Evolutionary conservation across 2,113 vertebrate species (phyloP), one percentile per base, ranked within the genome.

Genomic region (Xiphophorus hellerii): DNA sequence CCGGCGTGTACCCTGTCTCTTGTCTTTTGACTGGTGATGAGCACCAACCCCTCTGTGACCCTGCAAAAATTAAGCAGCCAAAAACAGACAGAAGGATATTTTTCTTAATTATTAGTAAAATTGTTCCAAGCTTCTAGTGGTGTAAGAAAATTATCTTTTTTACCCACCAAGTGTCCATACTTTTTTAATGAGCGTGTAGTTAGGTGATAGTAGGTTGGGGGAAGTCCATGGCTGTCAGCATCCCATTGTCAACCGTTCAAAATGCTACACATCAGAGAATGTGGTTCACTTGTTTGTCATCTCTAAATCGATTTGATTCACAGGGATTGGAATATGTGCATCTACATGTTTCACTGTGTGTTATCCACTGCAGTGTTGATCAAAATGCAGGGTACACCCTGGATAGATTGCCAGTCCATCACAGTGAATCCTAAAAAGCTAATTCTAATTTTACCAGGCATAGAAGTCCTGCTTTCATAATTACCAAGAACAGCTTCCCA

Each of bases 181-280:
- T 28, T 35, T 7, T 37, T 66, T n/a, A 74, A 11, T 42, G 33
- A 12, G 35, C 1, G 9, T 39, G 11, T 22, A 28, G 51, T 67
- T 48, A 42, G 27, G 17, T 67, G 17, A 39, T 51, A 22, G n/a
- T 10, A 29, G 39, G 25, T 5, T 17, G 17, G 37, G 29, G 25
- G 12, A 58, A 29, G 30, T 60, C 17, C 64, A 51, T 73, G 39
- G 51, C 62, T 20, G 62, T 65, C 42, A 65, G 42, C 71, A 27
- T 3, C 39, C 9, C 37, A 20, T 44, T 62, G 17, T 72, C 10
- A 44, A 30, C n/a, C 70, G 28, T 66, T 54, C 25, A 54, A 42
- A 66, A 35, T 28, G 73, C 22, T 67, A 51, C 51, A 74, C 31
- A 27, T 37, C 33, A 60, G 64, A 75, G 51, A 44, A 17, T 29